Conservation (phyloP, 2,888 invertebrate genomes). For the Baccha elongata region DNA sequence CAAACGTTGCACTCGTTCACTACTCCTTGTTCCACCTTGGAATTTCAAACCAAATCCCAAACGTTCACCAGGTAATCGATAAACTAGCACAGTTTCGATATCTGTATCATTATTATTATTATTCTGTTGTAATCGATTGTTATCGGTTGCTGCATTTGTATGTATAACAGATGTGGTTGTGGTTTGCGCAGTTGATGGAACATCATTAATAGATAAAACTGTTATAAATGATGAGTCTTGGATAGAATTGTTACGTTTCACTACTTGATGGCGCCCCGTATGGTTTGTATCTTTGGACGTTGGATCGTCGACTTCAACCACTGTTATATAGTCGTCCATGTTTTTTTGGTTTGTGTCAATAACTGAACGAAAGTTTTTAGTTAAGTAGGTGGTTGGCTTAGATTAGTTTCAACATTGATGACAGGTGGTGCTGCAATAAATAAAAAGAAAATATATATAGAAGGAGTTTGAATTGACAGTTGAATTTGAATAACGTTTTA, state of each 20-base stretch:
- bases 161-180: constrained; percentile 74
- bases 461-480: neutral
- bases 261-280: constrained; percentile 77
- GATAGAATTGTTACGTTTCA: constrained; percentile 76
- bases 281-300: constrained; percentile 79
- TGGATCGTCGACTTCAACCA: constrained; percentile 85
- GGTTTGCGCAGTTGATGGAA: constrained; percentile 56
- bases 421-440: constrained; percentile 45
- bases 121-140: constrained; percentile 10
- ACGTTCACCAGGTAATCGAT: constrained; percentile 93
- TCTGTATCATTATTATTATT: constrained; percentile 80
- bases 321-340: constrained; percentile 84
- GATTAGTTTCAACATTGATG: constrained; percentile 39
- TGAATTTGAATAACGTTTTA: neutral
- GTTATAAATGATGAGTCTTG: constrained; percentile 84
- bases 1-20: constrained; percentile 90
- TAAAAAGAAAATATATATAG: constrained; percentile 21
- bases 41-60: constrained; percentile 96
- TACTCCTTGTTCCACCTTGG: constrained; percentile 93
- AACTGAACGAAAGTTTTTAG: neutral
- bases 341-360: constrained; percentile 13
- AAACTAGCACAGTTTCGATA: constrained; percentile 90
- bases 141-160: constrained; percentile 46
- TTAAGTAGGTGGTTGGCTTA: constrained; percentile 7
- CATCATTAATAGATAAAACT: constrained; percentile 85